A percentile compares a stretch with the other conserved stretches of the same genome.
phyloP scores from a whole-genome alignment of 2,888 invertebrate species.

The Lithosia quadra region DNA sequence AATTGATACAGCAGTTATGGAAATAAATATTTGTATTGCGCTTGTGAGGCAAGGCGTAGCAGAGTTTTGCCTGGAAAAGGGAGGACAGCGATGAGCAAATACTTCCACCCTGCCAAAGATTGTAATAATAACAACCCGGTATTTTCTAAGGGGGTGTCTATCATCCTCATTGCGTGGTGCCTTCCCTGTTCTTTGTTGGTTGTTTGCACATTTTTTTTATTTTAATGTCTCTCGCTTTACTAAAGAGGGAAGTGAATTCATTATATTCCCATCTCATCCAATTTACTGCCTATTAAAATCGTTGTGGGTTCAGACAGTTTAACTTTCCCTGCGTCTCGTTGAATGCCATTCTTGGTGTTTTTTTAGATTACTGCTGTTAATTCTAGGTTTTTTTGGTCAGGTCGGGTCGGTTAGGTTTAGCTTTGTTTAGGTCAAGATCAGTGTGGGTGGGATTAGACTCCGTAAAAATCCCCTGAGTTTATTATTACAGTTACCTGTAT shows the following conservation, averaged over 20 bases:
- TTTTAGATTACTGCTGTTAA: not conserved
- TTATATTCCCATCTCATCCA: not conserved
- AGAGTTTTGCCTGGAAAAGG: not conserved
- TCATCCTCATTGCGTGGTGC: not conserved
- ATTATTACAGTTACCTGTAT: too few relatives aligned
- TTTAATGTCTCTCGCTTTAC: not conserved
- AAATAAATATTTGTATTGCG: not conserved
- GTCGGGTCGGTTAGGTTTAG: too few relatives aligned
- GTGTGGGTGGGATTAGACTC: not conserved
- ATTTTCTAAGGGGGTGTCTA: not conserved
- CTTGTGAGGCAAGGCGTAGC: not conserved
- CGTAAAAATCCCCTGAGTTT: not conserved
- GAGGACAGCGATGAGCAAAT: not conserved
- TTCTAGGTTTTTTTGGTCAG: too few relatives aligned
- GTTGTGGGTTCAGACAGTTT: not conserved
- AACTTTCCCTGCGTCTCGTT: not conserved
- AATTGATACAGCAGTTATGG: not conserved
- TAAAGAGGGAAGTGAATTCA: slow-evolving; percentile 3
- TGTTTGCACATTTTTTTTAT: not conserved
- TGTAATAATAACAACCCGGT: not conserved
- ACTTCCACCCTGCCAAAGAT: not conserved
- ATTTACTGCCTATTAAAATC: not conserved
- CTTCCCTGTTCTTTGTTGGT: not conserved
- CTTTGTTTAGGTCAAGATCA: too few relatives aligned
- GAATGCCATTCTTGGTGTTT: not conserved